Evolutionary conservation across 2,888 invertebrate genomes (phyloP), one percentile per base, ranked within the genome.

Genomic region (Rhimphoctona megacephalus): DNA sequence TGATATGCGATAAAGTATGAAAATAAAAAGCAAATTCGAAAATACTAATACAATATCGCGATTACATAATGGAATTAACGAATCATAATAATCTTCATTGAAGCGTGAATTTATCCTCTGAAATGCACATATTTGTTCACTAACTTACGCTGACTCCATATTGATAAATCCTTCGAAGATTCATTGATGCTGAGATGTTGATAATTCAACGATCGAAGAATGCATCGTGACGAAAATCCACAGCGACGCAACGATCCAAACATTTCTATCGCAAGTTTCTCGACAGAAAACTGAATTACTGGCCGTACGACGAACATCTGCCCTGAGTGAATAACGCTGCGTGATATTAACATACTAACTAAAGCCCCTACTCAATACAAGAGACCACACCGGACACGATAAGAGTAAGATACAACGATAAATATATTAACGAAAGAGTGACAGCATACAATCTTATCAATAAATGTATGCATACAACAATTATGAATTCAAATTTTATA

Each of bases 71-170:
- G 39, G 9, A 3, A 9, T 39, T 7, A 9, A 39, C 9, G 39
- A 7, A 39, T 9, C 9, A 39, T 9, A 39, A 39, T 22, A 54
- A 22, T 57, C 57, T 7, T 9, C 57, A 9, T 57, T 22, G 25
- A 0, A 14, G 22, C n/a, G 2, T 19, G 57, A 25, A 14, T 9
- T 25, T 11, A 5, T 8, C 1, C 4, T 22, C 14, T 22, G 0
- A 19, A 52, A 17, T n/a, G n/a, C n/a, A 25, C 17, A 39, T 25
- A 46, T 43, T 9, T 22, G 22, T 22, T 22, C 30, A 19, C 33
- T 33, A 5, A 85, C 85, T 82, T 43, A 85, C 85, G 14, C 14
- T 36, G 61, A 36, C 67, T 82, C 74, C 61, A 79, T 19, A 61
- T 46, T 17, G 82, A 73, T 39, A 74, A 78, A 52, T 61, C 74